Conservation (phyloP, 2,797 vertebrate genomes). For the Parauchenoglanis ngamensis region DNA sequence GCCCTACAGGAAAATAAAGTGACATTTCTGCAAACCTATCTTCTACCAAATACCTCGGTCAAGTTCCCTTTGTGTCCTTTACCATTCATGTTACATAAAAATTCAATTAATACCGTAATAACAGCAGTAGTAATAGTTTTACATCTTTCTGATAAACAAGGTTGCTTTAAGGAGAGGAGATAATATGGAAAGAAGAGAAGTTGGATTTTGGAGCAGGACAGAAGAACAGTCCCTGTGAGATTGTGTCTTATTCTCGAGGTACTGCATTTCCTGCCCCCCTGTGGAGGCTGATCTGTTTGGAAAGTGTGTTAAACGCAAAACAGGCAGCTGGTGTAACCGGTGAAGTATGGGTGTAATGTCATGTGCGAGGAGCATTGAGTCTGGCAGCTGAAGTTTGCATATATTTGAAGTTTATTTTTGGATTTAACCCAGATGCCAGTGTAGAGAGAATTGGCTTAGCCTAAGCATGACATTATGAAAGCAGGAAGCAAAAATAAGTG, state of each 20-base stretch:
- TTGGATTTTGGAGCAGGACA: background rate
- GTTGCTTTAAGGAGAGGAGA: background rate
- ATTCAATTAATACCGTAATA: background rate
- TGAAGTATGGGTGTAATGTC: background rate
- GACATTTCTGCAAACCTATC: background rate
- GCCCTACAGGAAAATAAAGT: no score
- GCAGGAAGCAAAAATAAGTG: conserved; percentile 21
- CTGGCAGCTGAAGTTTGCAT: conserved; percentile 15
- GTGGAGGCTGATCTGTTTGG: background rate
- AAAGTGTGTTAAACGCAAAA: background rate
- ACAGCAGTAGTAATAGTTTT: background rate
- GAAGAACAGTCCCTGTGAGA: background rate
- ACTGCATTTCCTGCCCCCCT: background rate
- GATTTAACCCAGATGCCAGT: conserved; percentile 1
- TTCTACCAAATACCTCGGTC: background rate
- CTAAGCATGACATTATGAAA: conserved; percentile 24
- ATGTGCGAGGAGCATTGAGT: background rate
- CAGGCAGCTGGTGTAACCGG: conserved; percentile 10
- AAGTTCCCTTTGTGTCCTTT: background rate
- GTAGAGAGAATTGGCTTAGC: conserved; percentile 25
- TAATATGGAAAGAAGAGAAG: background rate
- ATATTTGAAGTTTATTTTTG: conserved; percentile 21
- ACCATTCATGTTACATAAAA: background rate
- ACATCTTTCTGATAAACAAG: background rate
- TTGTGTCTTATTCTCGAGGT: background rate